Conservation (phyloP, 1,140 invertebrate genomes). For the Tyrophagus putrescentiae region DNA sequence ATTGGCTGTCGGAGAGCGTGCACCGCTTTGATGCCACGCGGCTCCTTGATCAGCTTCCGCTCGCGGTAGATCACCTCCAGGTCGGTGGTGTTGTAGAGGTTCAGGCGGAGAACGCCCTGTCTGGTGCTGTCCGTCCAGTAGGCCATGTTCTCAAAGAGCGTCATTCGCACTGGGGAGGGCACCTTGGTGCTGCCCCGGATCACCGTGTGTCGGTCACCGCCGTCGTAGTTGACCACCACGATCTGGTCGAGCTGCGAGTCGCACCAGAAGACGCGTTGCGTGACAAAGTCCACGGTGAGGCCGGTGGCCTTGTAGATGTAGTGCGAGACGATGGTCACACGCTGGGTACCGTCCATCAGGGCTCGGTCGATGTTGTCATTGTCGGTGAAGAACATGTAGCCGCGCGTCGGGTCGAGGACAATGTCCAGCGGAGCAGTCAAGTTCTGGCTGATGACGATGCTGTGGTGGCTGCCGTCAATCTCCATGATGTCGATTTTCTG, state of each 20-base stretch:
- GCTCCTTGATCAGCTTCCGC: conserved; percentile 54
- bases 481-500: conserved; percentile 87
- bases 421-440: conserved; percentile 77
- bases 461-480: conserved; percentile 59
- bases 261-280: conserved; percentile 83
- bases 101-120: conserved; percentile 77
- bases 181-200: conserved; percentile 52
- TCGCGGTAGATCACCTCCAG: conserved; percentile 65
- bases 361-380: conserved; percentile 70
- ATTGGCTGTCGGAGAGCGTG: conserved; percentile 58
- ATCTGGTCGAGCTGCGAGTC: conserved; percentile 92
- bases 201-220: conserved; percentile 42
- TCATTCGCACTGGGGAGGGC: conserved; percentile 64
- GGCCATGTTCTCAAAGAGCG: conserved; percentile 74
- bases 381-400: conserved; percentile 84
- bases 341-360: conserved; percentile 75
- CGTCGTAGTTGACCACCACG: conserved; percentile 89
- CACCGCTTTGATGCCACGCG: conserved; percentile 63
- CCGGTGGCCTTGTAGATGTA: conserved; percentile 77
- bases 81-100: conserved; percentile 60
- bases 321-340: conserved; percentile 65
- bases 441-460: conserved; percentile 78
- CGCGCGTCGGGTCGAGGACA: conserved; percentile 71
- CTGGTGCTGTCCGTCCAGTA: conserved; percentile 93
- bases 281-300: conserved; percentile 67